Percentiles rank a stretch among this genome's conserved stretches.
Evolutionary conservation across 2,797 vertebrate species (phyloP).

Genomic region (Decapterus maruadsi): DNA sequence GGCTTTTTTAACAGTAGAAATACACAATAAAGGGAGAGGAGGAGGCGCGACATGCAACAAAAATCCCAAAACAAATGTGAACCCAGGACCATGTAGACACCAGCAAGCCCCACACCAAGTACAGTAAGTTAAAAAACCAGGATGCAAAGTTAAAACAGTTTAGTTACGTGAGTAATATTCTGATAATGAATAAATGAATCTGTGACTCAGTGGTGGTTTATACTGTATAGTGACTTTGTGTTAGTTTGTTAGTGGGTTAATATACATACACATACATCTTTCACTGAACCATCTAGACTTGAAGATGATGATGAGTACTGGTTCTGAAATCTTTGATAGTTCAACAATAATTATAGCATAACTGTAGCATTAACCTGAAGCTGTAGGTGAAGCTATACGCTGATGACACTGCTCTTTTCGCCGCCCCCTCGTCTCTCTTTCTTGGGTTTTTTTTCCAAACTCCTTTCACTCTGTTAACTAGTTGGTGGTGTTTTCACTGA

Average conservation of each 20-base stretch:
- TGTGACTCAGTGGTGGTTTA: background rate
- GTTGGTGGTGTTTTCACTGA: too few species aligned
- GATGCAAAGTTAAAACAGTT: constrained; percentile 6
- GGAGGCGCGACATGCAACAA: constrained; percentile 35
- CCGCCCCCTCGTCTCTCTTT: background rate
- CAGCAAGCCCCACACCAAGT: constrained; percentile 53
- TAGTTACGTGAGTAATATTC: constrained; percentile 1
- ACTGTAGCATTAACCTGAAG: too few species aligned
- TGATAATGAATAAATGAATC: too few species aligned
- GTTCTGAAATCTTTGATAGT: background rate
- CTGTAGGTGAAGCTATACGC: constrained; percentile 29
- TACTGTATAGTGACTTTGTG: background rate
- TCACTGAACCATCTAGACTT: background rate
- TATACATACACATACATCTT: too few species aligned
- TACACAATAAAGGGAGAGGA: constrained; percentile 9
- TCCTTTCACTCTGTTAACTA: too few species aligned
- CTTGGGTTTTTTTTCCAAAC: too few species aligned
- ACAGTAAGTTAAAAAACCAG: constrained; percentile 17
- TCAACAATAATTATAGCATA: background rate
- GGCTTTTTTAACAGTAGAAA: constrained; percentile 6
- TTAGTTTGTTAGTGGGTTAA: constrained; percentile 17
- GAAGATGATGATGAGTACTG: background rate
- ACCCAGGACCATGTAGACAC: constrained; percentile 37
- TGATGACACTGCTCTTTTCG: constrained; percentile 29
- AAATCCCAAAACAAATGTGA: constrained; percentile 23